Evolutionary conservation across 2,797 vertebrate species (phyloP).

Genomic region (Leucoraja ocellata): DNA sequence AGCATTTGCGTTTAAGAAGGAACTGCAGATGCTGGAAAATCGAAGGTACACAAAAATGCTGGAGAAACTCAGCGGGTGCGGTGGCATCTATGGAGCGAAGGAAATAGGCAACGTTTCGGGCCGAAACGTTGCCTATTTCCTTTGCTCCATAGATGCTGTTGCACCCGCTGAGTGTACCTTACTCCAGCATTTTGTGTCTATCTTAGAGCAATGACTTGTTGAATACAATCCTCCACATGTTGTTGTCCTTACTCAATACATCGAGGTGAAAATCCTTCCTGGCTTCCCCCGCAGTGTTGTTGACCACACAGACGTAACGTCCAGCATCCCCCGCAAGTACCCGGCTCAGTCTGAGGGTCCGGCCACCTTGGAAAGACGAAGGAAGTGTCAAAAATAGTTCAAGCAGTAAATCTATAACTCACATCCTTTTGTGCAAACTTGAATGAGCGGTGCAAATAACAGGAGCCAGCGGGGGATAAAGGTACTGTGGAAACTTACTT

Average conservation of each 20-base stretch:
- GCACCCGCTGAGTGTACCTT: too few species aligned
- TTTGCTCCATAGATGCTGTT: too few species aligned
- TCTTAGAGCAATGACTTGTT: neutral
- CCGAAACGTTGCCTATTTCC: too few species aligned
- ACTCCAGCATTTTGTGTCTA: too few species aligned
- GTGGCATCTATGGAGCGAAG: too few species aligned
- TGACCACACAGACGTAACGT: neutral
- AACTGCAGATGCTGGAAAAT: too few species aligned
- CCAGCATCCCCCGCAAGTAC: slow-evolving; percentile 41
- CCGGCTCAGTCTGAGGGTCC: slow-evolving; percentile 49
- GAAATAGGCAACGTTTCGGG: too few species aligned
- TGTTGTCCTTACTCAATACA: slow-evolving; percentile 20
- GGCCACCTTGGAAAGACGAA: slow-evolving; percentile 50
- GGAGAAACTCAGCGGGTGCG: too few species aligned
- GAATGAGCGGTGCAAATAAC: neutral
- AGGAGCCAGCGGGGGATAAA: neutral
- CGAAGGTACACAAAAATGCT: too few species aligned
- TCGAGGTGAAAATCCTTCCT: slow-evolving; percentile 13
- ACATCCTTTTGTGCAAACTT: neutral
- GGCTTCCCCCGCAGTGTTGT: slow-evolving; percentile 10
- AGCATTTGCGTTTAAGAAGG: too few species aligned
- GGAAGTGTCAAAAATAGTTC: neutral
- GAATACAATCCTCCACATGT: neutral
- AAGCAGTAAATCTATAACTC: neutral
- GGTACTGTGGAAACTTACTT: too few species aligned